Evolutionary conservation across 2,797 vertebrate genomes (phyloP).

Genomic region (Dipus sagitta): DNA sequence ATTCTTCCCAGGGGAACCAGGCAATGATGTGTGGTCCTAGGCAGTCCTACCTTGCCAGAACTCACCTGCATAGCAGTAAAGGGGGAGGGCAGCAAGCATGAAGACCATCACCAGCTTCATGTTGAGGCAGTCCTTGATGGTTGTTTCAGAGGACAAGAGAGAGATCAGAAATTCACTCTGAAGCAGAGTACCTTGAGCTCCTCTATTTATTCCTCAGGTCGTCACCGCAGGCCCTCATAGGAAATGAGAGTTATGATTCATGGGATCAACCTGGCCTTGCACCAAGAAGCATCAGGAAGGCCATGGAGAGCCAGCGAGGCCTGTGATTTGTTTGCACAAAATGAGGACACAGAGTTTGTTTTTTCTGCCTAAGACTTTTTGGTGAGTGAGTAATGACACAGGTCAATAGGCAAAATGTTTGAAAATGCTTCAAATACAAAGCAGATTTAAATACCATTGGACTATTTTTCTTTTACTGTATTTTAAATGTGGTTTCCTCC

Average conservation of each 20-base stretch:
- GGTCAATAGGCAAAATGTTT: neutral
- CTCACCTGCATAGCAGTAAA: slow-evolving; percentile 46
- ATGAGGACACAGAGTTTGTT: neutral
- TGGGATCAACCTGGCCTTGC: neutral
- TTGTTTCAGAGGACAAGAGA: no score
- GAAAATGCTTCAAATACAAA: neutral
- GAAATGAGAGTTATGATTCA: neutral
- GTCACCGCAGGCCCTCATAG: neutral
- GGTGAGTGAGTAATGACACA: neutral
- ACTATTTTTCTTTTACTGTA: neutral
- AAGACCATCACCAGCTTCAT: slow-evolving; percentile 52
- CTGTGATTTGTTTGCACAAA: neutral
- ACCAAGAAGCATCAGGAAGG: neutral
- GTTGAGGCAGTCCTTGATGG: neutral
- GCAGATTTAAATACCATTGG: neutral
- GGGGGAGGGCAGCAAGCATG: neutral
- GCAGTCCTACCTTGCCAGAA: neutral
- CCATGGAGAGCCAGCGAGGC: neutral
- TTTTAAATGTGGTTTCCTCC: neutral
- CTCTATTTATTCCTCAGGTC: slow-evolving; percentile 18
- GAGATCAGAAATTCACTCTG: neutral
- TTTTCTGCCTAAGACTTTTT: neutral
- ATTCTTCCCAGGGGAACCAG: neutral
- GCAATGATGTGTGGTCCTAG: no score
- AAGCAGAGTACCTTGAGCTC: neutral